Base-by-base conservation (phyloP, 1,140 invertebrate species). In the Agraylea sexmaculata region DNA sequence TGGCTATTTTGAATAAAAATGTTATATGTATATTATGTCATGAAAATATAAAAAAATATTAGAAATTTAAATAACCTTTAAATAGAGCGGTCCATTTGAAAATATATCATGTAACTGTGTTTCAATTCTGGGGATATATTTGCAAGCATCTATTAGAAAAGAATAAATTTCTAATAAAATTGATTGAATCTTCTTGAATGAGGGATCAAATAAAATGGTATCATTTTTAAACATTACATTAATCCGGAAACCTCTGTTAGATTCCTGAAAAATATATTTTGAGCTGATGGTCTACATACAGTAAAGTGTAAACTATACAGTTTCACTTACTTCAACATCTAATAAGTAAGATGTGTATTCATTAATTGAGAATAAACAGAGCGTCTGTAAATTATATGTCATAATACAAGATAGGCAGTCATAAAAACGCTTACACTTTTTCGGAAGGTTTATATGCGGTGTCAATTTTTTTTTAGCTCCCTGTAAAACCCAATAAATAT, bases 341-440 rank as follows among this genome's bases (percentile, higher is more conserved):
- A 74, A 66, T 11, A 92, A 69, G 48, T 83, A 85, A 39, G 85
- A 63, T 3, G 80, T 77, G 52, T 77, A 92, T 42, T 87, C 81
- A 31, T 74, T 62, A 40, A 91, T 72, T 8, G 87, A 90, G 47
- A 79, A 74, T n/a, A 88, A 60, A 45, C 80, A 83, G 19, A 91
- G 58, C 18, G 71, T 72, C 58, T 88, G 83, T 16, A 93, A 60
- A 51, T 90, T 83, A 47, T 78, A 77, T 4, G 85, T 84, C 88
- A 93, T 92, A 13, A 92, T 65, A 12, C 78, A 78, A 4, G 83
- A 79, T 1, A 90, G 73, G 51, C 83, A 87, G 53, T 88, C 82
- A 53, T 83, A 91, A 64, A 91, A 89, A 35, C 74, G 71, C 52
- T 74, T 73, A 51, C 83, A 73, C 53, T 75, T 70, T 5, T 65